Evolutionary conservation across 1,140 invertebrate genomes (phyloP).

Genomic region (Atta colombica): DNA sequence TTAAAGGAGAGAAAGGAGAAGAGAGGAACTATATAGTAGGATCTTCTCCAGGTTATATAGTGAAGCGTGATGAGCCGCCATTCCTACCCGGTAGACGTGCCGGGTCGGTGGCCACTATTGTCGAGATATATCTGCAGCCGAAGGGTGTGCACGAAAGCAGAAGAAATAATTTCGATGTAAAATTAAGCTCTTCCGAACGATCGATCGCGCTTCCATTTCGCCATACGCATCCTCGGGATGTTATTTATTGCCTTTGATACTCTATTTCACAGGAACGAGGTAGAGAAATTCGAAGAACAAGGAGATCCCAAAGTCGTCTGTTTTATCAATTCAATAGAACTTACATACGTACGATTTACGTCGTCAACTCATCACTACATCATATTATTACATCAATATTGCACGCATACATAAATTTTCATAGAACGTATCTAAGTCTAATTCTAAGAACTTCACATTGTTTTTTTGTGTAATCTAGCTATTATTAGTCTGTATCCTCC

Average conservation of each 20-base stretch:
- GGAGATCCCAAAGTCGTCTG: too few relatives aligned
- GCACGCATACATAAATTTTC: too few relatives aligned
- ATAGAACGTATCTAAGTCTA: too few relatives aligned
- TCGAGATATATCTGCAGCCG: slow-evolving; percentile 38
- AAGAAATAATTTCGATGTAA: slow-evolving; percentile 55
- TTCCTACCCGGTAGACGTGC: slow-evolving; percentile 50
- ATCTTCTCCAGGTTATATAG: slow-evolving; percentile 59
- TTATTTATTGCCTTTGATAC: slow-evolving; percentile 15
- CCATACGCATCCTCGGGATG: not conserved
- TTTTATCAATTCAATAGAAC: not conserved
- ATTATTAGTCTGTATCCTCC: too few relatives aligned
- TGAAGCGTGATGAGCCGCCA: slow-evolving; percentile 64
- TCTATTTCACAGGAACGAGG: not conserved
- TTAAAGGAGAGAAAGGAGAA: slow-evolving; percentile 4
- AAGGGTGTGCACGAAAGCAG: not conserved
- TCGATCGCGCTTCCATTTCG: slow-evolving; percentile 23
- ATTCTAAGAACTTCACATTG: too few relatives aligned
- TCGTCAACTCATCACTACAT: too few relatives aligned
- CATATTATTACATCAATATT: too few relatives aligned
- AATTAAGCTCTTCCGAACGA: slow-evolving; percentile 23
- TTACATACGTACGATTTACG: too few relatives aligned
- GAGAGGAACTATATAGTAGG: not conserved
- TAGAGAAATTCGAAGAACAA: not conserved
- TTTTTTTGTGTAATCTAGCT: too few relatives aligned
- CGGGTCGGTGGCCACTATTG: slow-evolving; percentile 34